phyloP scores from a whole-genome alignment of 1,140 invertebrate species.

The Cataglyphis hispanica region DNA sequence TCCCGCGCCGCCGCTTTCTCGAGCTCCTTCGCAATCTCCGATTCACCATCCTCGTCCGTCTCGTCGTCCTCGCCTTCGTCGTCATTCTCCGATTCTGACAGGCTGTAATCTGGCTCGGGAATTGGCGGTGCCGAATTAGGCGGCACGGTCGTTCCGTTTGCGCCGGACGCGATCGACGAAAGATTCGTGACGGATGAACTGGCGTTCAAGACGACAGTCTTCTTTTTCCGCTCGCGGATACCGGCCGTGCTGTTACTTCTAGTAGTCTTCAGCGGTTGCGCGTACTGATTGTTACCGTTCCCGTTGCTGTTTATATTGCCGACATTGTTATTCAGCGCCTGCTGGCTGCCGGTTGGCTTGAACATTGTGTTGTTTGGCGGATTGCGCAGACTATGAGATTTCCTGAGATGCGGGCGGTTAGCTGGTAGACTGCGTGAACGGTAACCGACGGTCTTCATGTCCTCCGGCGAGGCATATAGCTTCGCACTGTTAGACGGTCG shows the following conservation, averaged over 20 bases:
- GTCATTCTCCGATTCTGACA: slow-evolving; percentile 90
- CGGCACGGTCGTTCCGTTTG: slow-evolving; percentile 71
- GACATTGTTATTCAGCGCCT: slow-evolving; percentile 53
- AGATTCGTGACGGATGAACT: slow-evolving; percentile 84
- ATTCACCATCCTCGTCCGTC: slow-evolving; percentile 88
- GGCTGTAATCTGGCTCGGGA: slow-evolving; percentile 96
- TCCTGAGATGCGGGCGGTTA: slow-evolving; percentile 88
- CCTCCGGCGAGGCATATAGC: slow-evolving; percentile 95
- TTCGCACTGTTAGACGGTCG: slow-evolving; percentile 94
- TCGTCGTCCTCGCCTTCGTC: slow-evolving; percentile 85
- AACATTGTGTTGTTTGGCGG: slow-evolving; percentile 84
- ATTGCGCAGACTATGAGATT: slow-evolving; percentile 88
- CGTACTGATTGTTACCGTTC: slow-evolving; percentile 88
- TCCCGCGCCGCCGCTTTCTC: slow-evolving; percentile 84
- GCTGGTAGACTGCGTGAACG: slow-evolving; percentile 89
- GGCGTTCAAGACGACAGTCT: slow-evolving; percentile 78
- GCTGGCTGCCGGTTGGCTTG: slow-evolving; percentile 75
- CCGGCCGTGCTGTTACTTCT: slow-evolving; percentile 88
- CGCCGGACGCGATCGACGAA: slow-evolving; percentile 67
- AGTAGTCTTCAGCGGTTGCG: slow-evolving; percentile 89
- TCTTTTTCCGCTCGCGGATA: slow-evolving; percentile 84
- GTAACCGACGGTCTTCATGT: slow-evolving; percentile 93
- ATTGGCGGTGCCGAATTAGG: slow-evolving; percentile 89
- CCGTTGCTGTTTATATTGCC: slow-evolving; percentile 77
- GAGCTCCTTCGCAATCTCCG: slow-evolving; percentile 84